These are phyloP conservation scores for Bilobella aurantiaca DNA, from an alignment of 1,140 invertebrate genomes.

Conservation along the genomic window DNA sequence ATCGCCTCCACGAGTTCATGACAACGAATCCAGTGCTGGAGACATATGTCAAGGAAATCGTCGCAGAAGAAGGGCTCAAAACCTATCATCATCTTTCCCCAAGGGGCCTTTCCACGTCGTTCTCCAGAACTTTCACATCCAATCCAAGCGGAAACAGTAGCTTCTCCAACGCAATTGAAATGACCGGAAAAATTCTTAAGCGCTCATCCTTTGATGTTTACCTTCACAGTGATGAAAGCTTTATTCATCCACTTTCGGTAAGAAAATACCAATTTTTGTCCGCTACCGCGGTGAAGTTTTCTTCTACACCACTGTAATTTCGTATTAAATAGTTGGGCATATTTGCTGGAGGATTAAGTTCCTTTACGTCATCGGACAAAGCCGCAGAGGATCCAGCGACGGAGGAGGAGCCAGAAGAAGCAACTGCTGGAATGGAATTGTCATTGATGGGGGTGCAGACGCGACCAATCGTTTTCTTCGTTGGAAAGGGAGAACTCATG, in stretches of 20 bases:
- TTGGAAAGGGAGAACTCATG: constrained; percentile 73
- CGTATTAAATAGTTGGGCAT: constrained; percentile 68
- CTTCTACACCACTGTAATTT: no score
- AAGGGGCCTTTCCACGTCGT: constrained; percentile 59
- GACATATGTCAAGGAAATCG: constrained; percentile 33
- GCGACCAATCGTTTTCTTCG: constrained; percentile 74
- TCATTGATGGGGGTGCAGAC: constrained; percentile 64
- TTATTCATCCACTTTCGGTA: constrained; percentile 45
- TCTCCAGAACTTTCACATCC: constrained; percentile 50
- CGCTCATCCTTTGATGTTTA: constrained; percentile 62
- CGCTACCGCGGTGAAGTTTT: background rate
- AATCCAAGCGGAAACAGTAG: constrained; percentile 55
- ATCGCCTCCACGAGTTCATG: constrained; percentile 34
- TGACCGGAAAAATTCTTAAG: constrained; percentile 60
- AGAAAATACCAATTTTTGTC: constrained; percentile 9
- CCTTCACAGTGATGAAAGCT: constrained; percentile 45
- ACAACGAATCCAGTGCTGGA: constrained; percentile 27
- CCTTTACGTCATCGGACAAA: constrained; percentile 48
- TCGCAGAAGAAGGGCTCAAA: constrained; percentile 41
- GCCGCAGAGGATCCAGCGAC: constrained; percentile 38
- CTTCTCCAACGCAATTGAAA: constrained; percentile 63
- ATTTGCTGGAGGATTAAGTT: constrained; percentile 65
- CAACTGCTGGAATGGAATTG: constrained; percentile 76
- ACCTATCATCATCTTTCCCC: constrained; percentile 59
- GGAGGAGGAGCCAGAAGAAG: constrained; percentile 44